Evolutionary conservation across 2,888 invertebrate genomes (phyloP).

Genomic region (Trichopoda pennipes): DNA sequence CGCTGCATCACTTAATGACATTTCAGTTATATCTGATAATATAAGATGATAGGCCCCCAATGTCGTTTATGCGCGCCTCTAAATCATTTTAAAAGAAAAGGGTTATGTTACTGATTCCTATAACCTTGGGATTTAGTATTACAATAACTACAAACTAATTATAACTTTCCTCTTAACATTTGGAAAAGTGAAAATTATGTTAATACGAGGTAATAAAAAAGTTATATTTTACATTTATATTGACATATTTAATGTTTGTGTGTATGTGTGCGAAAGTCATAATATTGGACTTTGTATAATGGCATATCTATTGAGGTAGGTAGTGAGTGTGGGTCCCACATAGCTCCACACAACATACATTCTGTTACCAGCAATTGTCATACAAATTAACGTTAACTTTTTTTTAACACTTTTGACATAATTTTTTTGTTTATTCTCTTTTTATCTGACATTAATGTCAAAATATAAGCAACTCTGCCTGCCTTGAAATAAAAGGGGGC

Average conservation of each 20-base stretch:
- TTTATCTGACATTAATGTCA: too few species aligned
- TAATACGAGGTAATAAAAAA: constrained; percentile 41
- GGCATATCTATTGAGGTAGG: background rate
- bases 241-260: background rate
- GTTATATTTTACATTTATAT: constrained; percentile 2
- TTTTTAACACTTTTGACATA: background rate
- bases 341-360: background rate
- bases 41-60: too few species aligned
- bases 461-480: too few species aligned
- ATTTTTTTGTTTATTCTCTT: background rate
- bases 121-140: too few species aligned
- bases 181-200: constrained; percentile 46
- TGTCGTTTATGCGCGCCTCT: too few species aligned
- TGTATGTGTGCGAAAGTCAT: background rate
- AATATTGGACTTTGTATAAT: background rate
- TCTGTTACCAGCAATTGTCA: background rate
- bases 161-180: too few species aligned
- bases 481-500: too few species aligned
- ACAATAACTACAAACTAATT: too few species aligned
- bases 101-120: too few species aligned
- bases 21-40: too few species aligned
- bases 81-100: too few species aligned
- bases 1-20: too few species aligned
- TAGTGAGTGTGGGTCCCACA: background rate
- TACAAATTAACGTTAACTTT: background rate